phyloP scores from a whole-genome alignment of 2,888 invertebrate genomes.

The Tetanocera ferruginea region DNA sequence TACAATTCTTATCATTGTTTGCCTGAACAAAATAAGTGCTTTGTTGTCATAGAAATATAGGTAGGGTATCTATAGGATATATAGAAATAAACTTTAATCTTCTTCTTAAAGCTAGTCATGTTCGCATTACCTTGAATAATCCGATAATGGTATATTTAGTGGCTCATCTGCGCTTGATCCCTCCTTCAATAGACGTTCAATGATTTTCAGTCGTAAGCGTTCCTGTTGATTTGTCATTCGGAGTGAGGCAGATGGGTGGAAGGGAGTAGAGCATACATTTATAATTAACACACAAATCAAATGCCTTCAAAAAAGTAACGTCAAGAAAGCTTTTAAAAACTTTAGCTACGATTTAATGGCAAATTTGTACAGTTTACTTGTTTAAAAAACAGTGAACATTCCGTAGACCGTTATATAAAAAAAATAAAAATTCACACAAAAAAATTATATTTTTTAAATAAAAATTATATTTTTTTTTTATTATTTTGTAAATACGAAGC shows the following conservation, averaged over 20 bases:
- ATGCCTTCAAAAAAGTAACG: background rate
- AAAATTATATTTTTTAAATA: too few species aligned
- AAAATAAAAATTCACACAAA: too few species aligned
- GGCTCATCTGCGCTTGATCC: constrained; percentile 92
- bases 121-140: constrained; percentile 84
- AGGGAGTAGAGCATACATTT: background rate
- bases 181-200: constrained; percentile 82
- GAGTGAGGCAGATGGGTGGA: background rate
- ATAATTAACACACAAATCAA: background rate
- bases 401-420: too few species aligned
- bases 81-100: too few species aligned
- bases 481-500: too few species aligned
- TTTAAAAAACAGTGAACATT: too few species aligned
- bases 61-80: too few species aligned
- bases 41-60: too few species aligned
- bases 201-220: constrained; percentile 82
- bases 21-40: background rate
- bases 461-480: too few species aligned
- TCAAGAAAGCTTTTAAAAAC: background rate
- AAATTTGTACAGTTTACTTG: too few species aligned
- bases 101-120: too few species aligned
- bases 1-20: background rate
- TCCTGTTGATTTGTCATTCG: constrained; percentile 72
- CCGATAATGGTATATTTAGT: constrained; percentile 86
- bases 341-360: background rate